Conservation (phyloP, 2,888 invertebrate genomes). For the Cartodere bifasciata region DNA sequence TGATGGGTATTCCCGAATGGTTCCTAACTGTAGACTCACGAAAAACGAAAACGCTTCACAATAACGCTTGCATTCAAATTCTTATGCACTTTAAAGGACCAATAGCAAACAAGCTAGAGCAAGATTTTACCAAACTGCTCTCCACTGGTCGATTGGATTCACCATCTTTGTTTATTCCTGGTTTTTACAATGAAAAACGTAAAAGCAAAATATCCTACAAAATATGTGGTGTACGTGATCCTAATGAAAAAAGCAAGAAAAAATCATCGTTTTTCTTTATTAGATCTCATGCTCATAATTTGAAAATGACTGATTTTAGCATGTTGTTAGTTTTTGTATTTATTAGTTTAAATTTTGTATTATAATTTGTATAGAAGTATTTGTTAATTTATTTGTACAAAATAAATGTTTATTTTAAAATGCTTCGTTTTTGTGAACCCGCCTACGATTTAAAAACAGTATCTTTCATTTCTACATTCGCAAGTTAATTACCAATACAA, state of each 20-base stretch:
- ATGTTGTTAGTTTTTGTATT: too few relatives aligned
- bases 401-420: too few relatives aligned
- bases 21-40: conserved; percentile 75
- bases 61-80: conserved; percentile 71
- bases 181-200: conserved; percentile 56
- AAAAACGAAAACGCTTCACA: conserved; percentile 62
- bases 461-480: too few relatives aligned
- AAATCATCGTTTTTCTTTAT: too few relatives aligned
- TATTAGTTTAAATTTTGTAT: too few relatives aligned
- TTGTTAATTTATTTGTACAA: too few relatives aligned
- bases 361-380: too few relatives aligned
- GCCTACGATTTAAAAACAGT: too few relatives aligned
- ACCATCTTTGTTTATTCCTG: conserved; percentile 67
- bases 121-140: conserved; percentile 65
- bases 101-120: conserved; percentile 62
- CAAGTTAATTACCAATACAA: too few relatives aligned
- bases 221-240: conserved; percentile 64
- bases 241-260: conserved; percentile 53
- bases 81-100: conserved; percentile 79
- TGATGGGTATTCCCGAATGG: conserved; percentile 84
- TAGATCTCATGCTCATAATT: too few relatives aligned
- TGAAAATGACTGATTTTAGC: too few relatives aligned
- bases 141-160: conserved; percentile 60
- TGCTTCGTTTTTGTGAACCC: too few relatives aligned
- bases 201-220: conserved; percentile 60